Evolutionary conservation across 1,140 invertebrate species (phyloP).

Genomic region (Metopolophium dirhodum): DNA sequence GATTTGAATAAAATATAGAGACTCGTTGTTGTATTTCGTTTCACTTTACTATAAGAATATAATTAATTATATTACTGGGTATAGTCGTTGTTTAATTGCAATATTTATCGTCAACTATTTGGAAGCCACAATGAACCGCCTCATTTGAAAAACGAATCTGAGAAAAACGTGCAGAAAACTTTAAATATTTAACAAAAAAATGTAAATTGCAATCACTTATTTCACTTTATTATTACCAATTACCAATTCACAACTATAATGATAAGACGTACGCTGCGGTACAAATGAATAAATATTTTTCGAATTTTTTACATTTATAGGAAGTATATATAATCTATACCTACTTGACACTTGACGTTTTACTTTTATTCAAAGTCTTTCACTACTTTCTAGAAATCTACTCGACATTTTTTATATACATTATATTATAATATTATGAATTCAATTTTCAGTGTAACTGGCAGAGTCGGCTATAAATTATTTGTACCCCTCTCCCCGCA

Average conservation of each 20-base stretch:
- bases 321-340: no score
- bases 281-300: not conserved
- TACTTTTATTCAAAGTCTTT: not conserved
- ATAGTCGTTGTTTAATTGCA: no score
- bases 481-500: not conserved
- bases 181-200: not conserved
- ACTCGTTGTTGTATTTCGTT: not conserved
- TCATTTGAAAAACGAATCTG: not conserved
- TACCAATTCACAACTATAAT: not conserved
- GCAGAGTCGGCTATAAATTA: not conserved
- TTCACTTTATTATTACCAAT: not conserved
- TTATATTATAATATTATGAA: not conserved
- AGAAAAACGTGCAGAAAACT: not conserved
- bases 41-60: no score
- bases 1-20: not conserved
- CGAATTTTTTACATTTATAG: no score
- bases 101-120: no score
- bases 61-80: no score
- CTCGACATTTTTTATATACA: not conserved
- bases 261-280: not conserved
- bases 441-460: not conserved
- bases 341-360: not conserved
- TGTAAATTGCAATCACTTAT: not conserved
- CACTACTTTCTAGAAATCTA: not conserved
- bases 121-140: no score